Evolutionary conservation across 2,797 vertebrate species (phyloP).

Genomic region (Schizopygopsis pylzovi): DNA sequence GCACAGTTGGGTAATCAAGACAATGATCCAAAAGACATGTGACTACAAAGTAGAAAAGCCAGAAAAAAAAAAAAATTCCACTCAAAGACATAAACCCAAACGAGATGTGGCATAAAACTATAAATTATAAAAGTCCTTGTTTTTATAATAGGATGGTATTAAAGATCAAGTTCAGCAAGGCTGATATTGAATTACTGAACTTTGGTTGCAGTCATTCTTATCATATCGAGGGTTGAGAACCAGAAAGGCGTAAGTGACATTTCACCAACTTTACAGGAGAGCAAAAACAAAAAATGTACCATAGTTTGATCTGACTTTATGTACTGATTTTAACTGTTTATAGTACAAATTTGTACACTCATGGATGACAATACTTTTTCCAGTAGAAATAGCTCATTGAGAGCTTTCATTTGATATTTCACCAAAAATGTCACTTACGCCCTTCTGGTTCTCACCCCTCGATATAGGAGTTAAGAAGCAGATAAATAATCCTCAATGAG

Average conservation of each 20-base stretch:
- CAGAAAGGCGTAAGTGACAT: too few species aligned
- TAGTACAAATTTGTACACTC: too few species aligned
- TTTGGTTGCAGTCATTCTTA: background rate
- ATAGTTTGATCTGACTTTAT: too few species aligned
- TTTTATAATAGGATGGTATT: background rate
- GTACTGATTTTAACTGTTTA: too few species aligned
- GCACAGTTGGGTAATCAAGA: background rate
- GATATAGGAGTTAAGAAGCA: background rate
- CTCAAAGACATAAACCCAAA: slow-evolving; percentile 6
- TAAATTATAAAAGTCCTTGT: background rate
- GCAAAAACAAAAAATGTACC: too few species aligned
- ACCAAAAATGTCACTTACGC: too few species aligned
- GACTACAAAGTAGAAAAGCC: background rate
- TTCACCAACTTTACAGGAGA: too few species aligned
- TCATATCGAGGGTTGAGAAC: background rate
- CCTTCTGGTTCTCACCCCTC: too few species aligned
- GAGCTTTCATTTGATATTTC: too few species aligned
- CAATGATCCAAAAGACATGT: background rate
- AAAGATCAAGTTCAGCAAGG: background rate
- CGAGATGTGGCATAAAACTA: background rate
- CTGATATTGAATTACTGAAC: background rate
- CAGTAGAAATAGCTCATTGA: too few species aligned
- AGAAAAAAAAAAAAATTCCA: slow-evolving; percentile 1
- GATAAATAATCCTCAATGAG: background rate
- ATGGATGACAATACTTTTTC: too few species aligned